phyloP scores from a whole-genome alignment of 2,113 vertebrate genomes.

The Hystrix cristata region DNA sequence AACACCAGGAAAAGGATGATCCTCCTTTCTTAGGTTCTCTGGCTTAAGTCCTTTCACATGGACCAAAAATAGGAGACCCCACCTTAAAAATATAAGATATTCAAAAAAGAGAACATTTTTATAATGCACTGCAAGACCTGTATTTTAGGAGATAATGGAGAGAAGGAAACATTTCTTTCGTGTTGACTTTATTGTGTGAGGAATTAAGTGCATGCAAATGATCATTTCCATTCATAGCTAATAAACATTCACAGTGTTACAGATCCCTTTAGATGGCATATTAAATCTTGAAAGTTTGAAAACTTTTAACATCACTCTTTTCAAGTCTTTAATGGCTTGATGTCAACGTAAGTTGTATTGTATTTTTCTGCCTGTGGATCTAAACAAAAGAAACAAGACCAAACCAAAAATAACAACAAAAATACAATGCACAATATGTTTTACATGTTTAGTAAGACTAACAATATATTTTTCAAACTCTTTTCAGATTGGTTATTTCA shows the following conservation, averaged over 20 bases:
- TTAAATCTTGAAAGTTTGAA: background rate
- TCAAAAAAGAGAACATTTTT: background rate
- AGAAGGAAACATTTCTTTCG: background rate
- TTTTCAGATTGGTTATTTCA: background rate
- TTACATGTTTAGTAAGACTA: background rate
- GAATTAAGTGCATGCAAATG: background rate
- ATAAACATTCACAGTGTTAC: background rate
- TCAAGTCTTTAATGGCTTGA: slow-evolving; percentile 13
- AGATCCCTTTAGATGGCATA: background rate
- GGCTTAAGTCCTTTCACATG: background rate
- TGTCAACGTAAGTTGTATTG: background rate
- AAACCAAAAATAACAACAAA: background rate
- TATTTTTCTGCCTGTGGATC: background rate
- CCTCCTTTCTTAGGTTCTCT: background rate
- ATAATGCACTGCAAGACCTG: background rate
- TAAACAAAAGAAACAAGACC: background rate
- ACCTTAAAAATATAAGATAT: background rate
- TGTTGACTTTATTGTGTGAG: background rate
- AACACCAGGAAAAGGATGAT: background rate
- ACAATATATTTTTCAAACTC: background rate
- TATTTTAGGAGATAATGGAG: background rate
- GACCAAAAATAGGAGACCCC: background rate
- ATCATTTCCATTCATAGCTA: background rate
- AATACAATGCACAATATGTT: background rate
- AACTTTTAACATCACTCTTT: background rate